Percentiles rank a stretch among this genome's conserved stretches.
These are phyloP conservation scores for Sebastes kiyomatsui DNA, from an alignment of 2,797 vertebrate species.

Conservation along the genomic window DNA sequence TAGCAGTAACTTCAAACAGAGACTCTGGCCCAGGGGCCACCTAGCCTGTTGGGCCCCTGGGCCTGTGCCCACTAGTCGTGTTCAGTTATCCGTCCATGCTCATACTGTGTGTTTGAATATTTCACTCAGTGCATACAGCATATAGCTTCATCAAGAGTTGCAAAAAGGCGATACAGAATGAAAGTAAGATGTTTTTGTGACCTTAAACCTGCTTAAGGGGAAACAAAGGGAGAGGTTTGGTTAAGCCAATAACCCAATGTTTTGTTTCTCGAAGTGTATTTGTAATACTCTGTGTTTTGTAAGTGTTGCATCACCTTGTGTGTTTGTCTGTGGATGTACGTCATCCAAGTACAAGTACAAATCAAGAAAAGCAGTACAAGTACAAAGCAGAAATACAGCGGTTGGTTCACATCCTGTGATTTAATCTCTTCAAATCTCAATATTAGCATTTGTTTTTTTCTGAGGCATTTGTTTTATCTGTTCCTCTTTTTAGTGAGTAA, in stretches of 20 bases:
- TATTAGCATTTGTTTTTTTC: not conserved
- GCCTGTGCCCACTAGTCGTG: too few species aligned
- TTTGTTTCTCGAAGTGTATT: not conserved
- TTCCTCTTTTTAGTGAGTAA: not conserved
- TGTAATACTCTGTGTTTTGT: slow-evolving; percentile 21
- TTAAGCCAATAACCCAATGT: not conserved
- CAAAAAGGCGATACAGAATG: not conserved
- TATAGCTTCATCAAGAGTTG: not conserved
- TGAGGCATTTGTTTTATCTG: not conserved
- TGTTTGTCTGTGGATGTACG: not conserved
- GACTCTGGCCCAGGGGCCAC: too few species aligned
- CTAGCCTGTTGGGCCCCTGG: too few species aligned
- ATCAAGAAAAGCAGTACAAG: too few species aligned
- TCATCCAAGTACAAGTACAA: not conserved
- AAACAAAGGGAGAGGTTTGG: not conserved
- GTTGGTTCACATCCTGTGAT: slow-evolving; percentile 32
- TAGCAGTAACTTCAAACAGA: too few species aligned
- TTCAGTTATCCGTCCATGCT: too few species aligned
- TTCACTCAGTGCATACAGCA: not conserved
- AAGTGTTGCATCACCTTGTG: slow-evolving; percentile 16
- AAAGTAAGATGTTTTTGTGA: not conserved
- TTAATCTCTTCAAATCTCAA: not conserved
- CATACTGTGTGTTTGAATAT: not conserved
- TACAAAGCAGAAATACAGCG: slow-evolving; percentile 23
- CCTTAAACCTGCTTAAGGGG: not conserved